A percentile compares a stretch with the other conserved stretches of the same genome.
Conservation (phyloP, 2,888 invertebrate species). For the Pteria penguin region DNA sequence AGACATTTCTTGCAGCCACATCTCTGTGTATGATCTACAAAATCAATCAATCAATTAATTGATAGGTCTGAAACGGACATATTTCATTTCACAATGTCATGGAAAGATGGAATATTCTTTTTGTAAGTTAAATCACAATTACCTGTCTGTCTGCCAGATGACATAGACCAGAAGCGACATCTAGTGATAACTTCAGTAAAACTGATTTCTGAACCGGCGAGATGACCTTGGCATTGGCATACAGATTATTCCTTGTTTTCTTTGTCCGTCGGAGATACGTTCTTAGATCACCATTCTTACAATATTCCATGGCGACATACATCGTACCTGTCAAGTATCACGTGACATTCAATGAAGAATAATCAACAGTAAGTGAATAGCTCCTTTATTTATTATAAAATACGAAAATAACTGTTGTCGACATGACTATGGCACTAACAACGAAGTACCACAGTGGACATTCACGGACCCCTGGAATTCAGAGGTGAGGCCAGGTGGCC, state of each 20-base stretch:
- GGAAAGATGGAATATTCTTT: too few relatives aligned
- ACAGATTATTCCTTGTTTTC: conserved; percentile 64
- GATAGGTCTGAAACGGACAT: too few relatives aligned
- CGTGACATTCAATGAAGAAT: too few relatives aligned
- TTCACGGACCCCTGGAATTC: too few relatives aligned
- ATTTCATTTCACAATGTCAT: too few relatives aligned
- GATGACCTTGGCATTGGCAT: conserved; percentile 58
- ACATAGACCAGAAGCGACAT: conserved; percentile 67
- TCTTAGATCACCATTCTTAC: conserved; percentile 70
- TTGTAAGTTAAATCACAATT: background rate
- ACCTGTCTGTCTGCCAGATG: conserved; percentile 75
- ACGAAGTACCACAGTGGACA: too few relatives aligned
- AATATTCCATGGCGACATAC: conserved; percentile 75
- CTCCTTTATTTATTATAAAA: too few relatives aligned
- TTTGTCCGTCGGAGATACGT: conserved; percentile 69
- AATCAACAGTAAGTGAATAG: too few relatives aligned
- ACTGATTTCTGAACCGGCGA: conserved; percentile 62
- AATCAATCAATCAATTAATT: background rate
- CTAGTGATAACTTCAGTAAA: conserved; percentile 67
- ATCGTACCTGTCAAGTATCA: conserved; percentile 61
- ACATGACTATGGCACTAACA: too few relatives aligned
- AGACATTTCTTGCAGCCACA: conserved; percentile 73
- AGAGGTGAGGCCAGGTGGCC: too few relatives aligned
- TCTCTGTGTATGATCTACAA: conserved; percentile 73
- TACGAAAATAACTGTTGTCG: too few relatives aligned